These are phyloP conservation scores for Cichlasoma orientale DNA, from an alignment of 2,797 vertebrate genomes.

Conservation along the genomic window DNA sequence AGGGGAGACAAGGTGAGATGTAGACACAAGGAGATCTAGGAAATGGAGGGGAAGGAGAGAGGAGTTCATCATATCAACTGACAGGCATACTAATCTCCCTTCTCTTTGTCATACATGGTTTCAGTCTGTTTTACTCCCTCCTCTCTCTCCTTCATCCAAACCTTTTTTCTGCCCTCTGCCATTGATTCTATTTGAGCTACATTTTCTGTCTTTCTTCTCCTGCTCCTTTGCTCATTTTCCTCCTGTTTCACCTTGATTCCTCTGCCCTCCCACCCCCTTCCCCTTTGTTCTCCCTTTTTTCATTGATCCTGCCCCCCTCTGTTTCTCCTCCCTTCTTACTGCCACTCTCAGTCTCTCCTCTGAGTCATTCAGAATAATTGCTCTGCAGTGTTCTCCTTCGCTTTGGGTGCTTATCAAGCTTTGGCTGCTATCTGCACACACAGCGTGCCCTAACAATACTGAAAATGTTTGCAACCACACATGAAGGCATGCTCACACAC, in stretches of 20 bases:
- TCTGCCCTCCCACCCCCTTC: background rate
- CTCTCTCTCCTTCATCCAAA: background rate
- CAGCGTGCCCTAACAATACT: slow-evolving; percentile 10
- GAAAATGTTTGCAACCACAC: slow-evolving; percentile 11
- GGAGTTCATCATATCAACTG: slow-evolving; percentile 12
- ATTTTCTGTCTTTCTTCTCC: background rate
- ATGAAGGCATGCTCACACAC: background rate
- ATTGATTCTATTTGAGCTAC: background rate
- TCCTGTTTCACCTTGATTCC: background rate
- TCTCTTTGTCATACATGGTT: background rate
- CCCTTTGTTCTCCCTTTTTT: background rate
- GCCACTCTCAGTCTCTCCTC: slow-evolving; percentile 21
- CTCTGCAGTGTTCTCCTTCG: slow-evolving; percentile 24
- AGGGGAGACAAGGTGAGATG: background rate
- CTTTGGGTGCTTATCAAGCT: slow-evolving; percentile 39
- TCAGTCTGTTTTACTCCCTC: background rate
- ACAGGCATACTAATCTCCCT: slow-evolving; percentile 5
- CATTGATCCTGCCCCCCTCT: background rate
- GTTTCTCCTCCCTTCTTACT: background rate
- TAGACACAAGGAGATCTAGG: background rate
- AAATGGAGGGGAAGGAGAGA: background rate
- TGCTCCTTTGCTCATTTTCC: background rate
- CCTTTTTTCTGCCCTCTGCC: background rate
- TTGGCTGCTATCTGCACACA: slow-evolving; percentile 32
- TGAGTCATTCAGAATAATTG: slow-evolving; percentile 56